Conservation (phyloP, 1,140 invertebrate species). For the fruit fly (Drosophila melanogaster) region Release_6_plus_ISO1_MT NT_037436.4:17259001-17259500, state of each 20-base stretch:
- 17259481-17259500: not conserved
- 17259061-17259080: constrained; percentile 83
- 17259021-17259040: constrained; percentile 49
- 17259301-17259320: constrained; percentile 16
- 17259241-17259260: too few species aligned
- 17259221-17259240: too few species aligned
- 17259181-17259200: too few species aligned
- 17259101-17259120: constrained; percentile 83
- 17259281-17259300: not conserved
- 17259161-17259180: constrained; percentile 7
- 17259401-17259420: constrained; percentile 72
- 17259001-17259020: constrained; percentile 5
- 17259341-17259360: constrained; percentile 59
- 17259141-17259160: constrained; percentile 42
- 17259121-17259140: constrained; percentile 82
- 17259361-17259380: constrained; percentile 22
- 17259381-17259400: constrained; percentile 60
- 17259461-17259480: too few species aligned
- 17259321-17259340: constrained; percentile 77
- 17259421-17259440: constrained; percentile 64
- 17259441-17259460: constrained; percentile 21
- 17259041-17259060: constrained; percentile 81
- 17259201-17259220: too few species aligned
- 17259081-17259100: constrained; percentile 82
- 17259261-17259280: not conserved